These are phyloP conservation scores for Drepanosiphum platanoidis DNA, from an alignment of 2,888 invertebrate genomes.

Conservation along the genomic window DNA sequence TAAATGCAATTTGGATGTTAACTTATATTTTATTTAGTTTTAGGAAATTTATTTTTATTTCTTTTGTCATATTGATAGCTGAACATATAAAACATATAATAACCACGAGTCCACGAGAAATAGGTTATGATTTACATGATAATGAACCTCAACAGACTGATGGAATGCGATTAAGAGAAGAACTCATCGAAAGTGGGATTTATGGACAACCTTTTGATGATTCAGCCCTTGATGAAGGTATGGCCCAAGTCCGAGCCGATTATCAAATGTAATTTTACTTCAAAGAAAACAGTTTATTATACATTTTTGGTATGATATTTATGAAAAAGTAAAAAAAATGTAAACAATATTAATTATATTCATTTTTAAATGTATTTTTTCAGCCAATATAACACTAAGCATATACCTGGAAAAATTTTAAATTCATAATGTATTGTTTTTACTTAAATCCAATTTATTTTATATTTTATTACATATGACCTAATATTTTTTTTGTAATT, in stretches of 20 bases:
- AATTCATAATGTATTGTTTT: background rate
- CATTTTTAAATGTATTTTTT: background rate
- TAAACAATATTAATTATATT: background rate
- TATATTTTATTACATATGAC: too few species aligned
- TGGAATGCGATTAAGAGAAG: constrained; percentile 17
- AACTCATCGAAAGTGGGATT: constrained; percentile 17
- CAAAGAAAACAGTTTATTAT: background rate
- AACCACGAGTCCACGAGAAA: background rate
- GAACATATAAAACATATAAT: constrained; percentile 20
- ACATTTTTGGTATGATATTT: too few species aligned
- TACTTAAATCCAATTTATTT: background rate
- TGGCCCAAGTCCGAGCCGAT: too few species aligned
- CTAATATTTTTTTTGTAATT: too few species aligned
- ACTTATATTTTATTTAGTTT: background rate
- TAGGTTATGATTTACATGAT: constrained; percentile 33
- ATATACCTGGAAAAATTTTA: too few species aligned
- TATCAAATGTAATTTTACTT: constrained; percentile 17
- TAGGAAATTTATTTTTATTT: too few species aligned
- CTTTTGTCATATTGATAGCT: constrained; percentile 11
- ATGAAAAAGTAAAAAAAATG: background rate
- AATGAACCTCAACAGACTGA: constrained; percentile 17
- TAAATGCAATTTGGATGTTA: background rate
- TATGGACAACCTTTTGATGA: constrained; percentile 12
- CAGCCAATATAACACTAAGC: too few species aligned
- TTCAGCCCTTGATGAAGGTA: too few species aligned